Evolutionary conservation across 2,113 vertebrate species (phyloP).

Genomic region (Pygoscelis adeliae): DNA sequence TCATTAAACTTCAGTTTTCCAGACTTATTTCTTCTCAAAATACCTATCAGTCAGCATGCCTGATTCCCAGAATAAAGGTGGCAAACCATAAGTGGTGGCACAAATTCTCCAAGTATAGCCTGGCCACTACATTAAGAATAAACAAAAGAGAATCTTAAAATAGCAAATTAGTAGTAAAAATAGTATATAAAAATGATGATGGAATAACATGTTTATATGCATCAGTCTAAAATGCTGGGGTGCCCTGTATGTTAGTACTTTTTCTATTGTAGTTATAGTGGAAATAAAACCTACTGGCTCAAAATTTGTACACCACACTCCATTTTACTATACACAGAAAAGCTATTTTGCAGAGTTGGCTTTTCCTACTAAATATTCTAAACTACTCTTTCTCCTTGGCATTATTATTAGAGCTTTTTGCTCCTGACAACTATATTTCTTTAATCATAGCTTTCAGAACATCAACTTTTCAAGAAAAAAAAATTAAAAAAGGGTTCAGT

Average conservation of each 20-base stretch:
- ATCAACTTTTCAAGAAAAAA: not conserved
- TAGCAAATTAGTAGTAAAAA: not conserved
- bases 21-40: not conserved
- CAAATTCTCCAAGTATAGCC: not conserved
- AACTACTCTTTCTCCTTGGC: not conserved
- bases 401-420: constrained; percentile 16
- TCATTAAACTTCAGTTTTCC: not conserved
- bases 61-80: accelerated
- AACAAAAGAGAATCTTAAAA: not conserved
- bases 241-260: not conserved
- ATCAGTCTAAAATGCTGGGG: not conserved
- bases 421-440: constrained; percentile 3
- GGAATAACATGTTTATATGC: not conserved
- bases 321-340: not conserved
- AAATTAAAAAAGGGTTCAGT: not conserved
- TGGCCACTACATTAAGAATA: not conserved
- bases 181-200: not conserved
- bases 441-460: constrained; percentile 46
- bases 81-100: not conserved
- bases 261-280: not conserved
- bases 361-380: constrained; percentile 1
- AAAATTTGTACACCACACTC: not conserved
- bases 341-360: not conserved
- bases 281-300: not conserved
- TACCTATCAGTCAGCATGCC: accelerated